These are phyloP conservation scores for Cerastis rubricosa DNA, from an alignment of 2,888 invertebrate genomes.

Conservation along the genomic window DNA sequence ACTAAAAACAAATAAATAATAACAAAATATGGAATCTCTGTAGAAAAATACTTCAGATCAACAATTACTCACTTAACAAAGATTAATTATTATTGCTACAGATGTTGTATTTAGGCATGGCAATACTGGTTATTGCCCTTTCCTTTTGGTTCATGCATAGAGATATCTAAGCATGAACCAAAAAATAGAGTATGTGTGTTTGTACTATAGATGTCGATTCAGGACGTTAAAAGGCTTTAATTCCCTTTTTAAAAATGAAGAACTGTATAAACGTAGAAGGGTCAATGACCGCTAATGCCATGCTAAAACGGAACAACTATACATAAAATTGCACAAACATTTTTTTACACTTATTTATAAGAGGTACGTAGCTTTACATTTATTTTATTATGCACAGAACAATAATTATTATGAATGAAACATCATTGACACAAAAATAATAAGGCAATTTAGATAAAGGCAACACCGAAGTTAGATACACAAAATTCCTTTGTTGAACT, in stretches of 20 bases:
- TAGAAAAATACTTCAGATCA: slow-evolving; percentile 66
- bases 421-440: slow-evolving; percentile 9
- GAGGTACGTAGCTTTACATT: slow-evolving; percentile 47
- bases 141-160: background rate
- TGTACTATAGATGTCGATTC: background rate
- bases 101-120: background rate
- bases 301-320: background rate
- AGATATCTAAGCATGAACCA: background rate
- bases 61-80: slow-evolving; percentile 48
- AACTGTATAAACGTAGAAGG: background rate
- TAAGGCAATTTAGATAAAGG: slow-evolving; percentile 13
- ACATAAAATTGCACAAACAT: slow-evolving; percentile 45
- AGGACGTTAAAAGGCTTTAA: background rate
- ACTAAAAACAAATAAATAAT: slow-evolving; percentile 17
- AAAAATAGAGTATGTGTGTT: background rate
- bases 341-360: slow-evolving; percentile 40
- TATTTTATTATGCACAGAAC: slow-evolving; percentile 55
- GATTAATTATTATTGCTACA: slow-evolving; percentile 20
- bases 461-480: slow-evolving; percentile 22
- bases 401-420: slow-evolving; percentile 34
- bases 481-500: background rate
- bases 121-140: background rate
- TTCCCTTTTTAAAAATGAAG: background rate
- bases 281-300: no score
- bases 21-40: slow-evolving; percentile 51